These are phyloP conservation scores for Thecophora atra DNA, from an alignment of 2,888 invertebrate genomes.

Conservation along the genomic window DNA sequence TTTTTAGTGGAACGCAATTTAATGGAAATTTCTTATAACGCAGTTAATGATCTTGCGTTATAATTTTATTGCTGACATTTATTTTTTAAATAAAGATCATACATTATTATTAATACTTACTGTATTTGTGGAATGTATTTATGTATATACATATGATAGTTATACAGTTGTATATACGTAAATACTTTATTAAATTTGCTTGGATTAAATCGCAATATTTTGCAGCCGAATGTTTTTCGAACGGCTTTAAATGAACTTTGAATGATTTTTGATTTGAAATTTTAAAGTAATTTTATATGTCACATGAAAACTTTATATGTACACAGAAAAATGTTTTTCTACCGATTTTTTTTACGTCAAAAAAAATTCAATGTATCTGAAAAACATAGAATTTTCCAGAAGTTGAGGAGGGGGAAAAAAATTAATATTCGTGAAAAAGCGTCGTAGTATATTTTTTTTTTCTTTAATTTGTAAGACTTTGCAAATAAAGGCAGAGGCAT, in stretches of 20 bases:
- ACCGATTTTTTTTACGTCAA: slow-evolving; percentile 41
- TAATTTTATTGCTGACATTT: background rate
- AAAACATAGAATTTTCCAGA: slow-evolving; percentile 43
- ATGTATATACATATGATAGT: no score
- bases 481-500: slow-evolving; percentile 42
- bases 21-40: background rate
- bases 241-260: no score
- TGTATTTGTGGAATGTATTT: no score
- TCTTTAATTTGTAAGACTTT: slow-evolving; percentile 41
- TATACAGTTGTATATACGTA: no score
- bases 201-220: no score
- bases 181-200: no score
- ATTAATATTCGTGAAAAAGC: slow-evolving; percentile 43
- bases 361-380: slow-evolving; percentile 46
- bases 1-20: slow-evolving; percentile 14
- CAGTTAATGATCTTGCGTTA: background rate
- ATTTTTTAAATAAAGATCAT: no score
- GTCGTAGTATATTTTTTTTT: slow-evolving; percentile 38
- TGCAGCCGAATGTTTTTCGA: no score
- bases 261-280: no score
- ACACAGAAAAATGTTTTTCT: background rate
- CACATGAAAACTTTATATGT: background rate
- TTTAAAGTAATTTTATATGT: no score
- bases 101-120: no score
- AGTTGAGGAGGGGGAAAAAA: slow-evolving; percentile 42